A percentile compares a stretch with the other conserved stretches of the same genome.
Conservation (phyloP, 1,140 invertebrate species). For the Choristoneura fumiferana region DNA sequence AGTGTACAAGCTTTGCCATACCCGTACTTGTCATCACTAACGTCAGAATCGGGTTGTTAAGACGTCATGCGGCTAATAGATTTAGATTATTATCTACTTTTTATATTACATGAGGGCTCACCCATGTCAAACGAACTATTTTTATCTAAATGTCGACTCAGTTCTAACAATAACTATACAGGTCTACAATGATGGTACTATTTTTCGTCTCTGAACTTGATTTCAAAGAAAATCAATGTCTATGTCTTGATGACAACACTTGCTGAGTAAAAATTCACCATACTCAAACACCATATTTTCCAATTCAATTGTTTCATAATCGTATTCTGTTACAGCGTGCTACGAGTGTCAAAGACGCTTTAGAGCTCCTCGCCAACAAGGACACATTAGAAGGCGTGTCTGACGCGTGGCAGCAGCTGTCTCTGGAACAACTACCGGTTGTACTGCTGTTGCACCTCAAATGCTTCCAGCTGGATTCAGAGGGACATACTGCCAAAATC, state of each 20-base stretch:
- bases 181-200: constrained; percentile 43
- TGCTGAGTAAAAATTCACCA: constrained; percentile 33
- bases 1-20: too few species aligned
- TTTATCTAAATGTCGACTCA: too few species aligned
- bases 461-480: constrained; percentile 92
- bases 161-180: too few species aligned
- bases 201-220: constrained; percentile 55
- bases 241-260: constrained; percentile 32
- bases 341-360: constrained; percentile 88
- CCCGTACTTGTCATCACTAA: too few species aligned
- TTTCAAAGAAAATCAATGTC: constrained; percentile 23
- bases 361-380: constrained; percentile 90
- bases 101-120: too few species aligned
- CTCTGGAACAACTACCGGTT: constrained; percentile 91
- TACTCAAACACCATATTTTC: not conserved
- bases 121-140: too few species aligned
- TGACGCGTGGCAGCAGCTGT: constrained; percentile 91
- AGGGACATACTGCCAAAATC: constrained; percentile 93
- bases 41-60: too few species aligned
- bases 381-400: constrained; percentile 90
- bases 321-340: constrained; percentile 84
- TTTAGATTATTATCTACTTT: too few species aligned
- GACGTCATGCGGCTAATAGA: too few species aligned
- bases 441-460: constrained; percentile 92
- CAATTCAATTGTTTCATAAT: not conserved